These are phyloP conservation scores for Ichneumon xanthorius DNA, from an alignment of 2,888 invertebrate genomes.

Conservation along the genomic window DNA sequence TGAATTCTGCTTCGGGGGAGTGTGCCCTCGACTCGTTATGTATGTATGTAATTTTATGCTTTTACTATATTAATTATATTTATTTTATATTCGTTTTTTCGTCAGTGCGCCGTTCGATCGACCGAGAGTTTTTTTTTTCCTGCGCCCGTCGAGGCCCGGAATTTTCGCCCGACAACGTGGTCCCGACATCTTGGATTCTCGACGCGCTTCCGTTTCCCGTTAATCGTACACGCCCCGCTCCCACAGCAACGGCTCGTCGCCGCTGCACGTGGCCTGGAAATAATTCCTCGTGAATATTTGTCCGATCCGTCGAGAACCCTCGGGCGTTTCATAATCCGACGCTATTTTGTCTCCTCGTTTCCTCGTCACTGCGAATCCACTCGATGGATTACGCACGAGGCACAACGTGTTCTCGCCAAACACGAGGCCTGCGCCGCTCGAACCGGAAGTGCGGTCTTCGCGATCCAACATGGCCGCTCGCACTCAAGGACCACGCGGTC, in stretches of 20 bases:
- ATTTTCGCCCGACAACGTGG: slow-evolving; percentile 73
- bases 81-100: slow-evolving; percentile 16
- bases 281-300: background rate
- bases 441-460: slow-evolving; percentile 47
- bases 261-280: slow-evolving; percentile 17
- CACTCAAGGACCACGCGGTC: slow-evolving; percentile 40
- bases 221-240: slow-evolving; percentile 55
- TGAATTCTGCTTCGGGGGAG: slow-evolving; percentile 63
- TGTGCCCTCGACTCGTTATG: slow-evolving; percentile 71
- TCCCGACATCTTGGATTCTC: slow-evolving; percentile 74
- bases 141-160: slow-evolving; percentile 23
- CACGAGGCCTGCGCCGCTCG: slow-evolving; percentile 47
- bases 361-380: background rate
- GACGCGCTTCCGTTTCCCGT: slow-evolving; percentile 63
- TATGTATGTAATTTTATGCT: slow-evolving; percentile 74
- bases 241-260: slow-evolving; percentile 15
- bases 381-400: background rate
- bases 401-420: background rate
- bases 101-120: background rate
- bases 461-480: slow-evolving; percentile 49
- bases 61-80: slow-evolving; percentile 53
- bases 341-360: background rate
- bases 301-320: background rate
- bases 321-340: background rate
- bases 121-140: background rate